phyloP scores from a whole-genome alignment of 2,113 vertebrate species.

The Odontophorus gujanensis region DNA sequence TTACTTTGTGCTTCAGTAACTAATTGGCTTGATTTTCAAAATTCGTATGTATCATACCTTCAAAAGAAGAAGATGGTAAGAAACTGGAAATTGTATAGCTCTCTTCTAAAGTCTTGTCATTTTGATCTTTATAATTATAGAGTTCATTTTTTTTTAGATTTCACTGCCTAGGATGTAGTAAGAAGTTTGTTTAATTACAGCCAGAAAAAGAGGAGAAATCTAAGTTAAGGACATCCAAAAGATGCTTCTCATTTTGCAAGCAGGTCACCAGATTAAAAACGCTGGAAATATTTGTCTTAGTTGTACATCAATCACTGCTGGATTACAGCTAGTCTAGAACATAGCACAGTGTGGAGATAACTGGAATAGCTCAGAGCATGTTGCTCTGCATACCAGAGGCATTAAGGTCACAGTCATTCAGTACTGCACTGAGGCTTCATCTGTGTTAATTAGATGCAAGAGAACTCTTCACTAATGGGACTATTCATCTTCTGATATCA shows the following conservation, averaged over 20 bases:
- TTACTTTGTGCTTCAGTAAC: not conserved
- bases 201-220: not conserved
- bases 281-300: not conserved
- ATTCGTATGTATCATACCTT: not conserved
- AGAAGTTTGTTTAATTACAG: not conserved
- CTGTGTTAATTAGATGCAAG: not conserved
- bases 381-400: fast-evolving
- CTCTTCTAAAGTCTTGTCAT: not conserved
- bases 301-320: not conserved
- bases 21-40: not conserved
- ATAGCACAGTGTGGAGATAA: not conserved
- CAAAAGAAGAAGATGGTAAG: not conserved
- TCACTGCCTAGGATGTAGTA: not conserved
- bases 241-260: not conserved
- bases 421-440: not conserved
- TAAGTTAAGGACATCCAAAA: not conserved
- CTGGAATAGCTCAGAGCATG: not conserved
- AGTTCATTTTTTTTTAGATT: not conserved
- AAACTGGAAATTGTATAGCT: not conserved
- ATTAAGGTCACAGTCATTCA: not conserved
- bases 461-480: not conserved
- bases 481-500: not conserved
- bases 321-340: not conserved
- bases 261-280: not conserved
- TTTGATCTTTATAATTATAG: not conserved